Percentiles rank a stretch among this genome's conserved stretches.
These are phyloP conservation scores for Anneissia japonica DNA, from an alignment of 35 echinoderm and acorn worm genomes.

Conservation along the genomic window DNA sequence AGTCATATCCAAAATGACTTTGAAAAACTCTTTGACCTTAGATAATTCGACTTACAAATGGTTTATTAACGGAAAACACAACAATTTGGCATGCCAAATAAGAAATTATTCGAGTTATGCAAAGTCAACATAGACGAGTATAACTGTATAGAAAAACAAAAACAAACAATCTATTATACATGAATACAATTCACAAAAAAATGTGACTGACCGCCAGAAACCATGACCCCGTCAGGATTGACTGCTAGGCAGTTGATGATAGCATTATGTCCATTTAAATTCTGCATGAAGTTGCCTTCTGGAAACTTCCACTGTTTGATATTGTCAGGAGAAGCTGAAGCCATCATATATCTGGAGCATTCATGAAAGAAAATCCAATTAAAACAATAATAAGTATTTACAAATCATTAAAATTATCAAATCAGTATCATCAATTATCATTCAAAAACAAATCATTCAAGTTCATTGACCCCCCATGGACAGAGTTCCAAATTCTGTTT, in stretches of 20 bases:
- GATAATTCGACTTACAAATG: too few species aligned
- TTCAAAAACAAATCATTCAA: too few species aligned
- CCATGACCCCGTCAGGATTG: conserved; percentile 89
- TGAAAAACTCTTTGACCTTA: too few species aligned
- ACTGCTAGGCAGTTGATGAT: conserved; percentile 93
- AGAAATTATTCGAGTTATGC: background rate
- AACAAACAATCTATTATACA: background rate
- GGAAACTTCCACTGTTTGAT: conserved; percentile 99
- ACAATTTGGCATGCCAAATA: too few species aligned
- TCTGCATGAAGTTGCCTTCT: conserved; percentile 95
- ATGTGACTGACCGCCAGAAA: conserved; percentile 73
- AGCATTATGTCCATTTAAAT: conserved; percentile 87
- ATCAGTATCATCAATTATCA: too few species aligned
- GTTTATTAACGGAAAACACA: too few species aligned
- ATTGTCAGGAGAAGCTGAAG: conserved; percentile 96
- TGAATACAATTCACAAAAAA: background rate
- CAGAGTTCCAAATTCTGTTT: too few species aligned
- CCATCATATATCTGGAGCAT: conserved; percentile 95
- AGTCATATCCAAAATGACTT: too few species aligned
- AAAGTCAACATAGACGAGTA: background rate
- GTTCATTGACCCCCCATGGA: too few species aligned
- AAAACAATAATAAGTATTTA: too few species aligned
- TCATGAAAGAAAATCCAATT: too few species aligned
- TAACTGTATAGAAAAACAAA: background rate
- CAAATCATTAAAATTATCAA: too few species aligned